phyloP scores from a whole-genome alignment of 2,113 vertebrate species.

The Loxodonta africana region DNA sequence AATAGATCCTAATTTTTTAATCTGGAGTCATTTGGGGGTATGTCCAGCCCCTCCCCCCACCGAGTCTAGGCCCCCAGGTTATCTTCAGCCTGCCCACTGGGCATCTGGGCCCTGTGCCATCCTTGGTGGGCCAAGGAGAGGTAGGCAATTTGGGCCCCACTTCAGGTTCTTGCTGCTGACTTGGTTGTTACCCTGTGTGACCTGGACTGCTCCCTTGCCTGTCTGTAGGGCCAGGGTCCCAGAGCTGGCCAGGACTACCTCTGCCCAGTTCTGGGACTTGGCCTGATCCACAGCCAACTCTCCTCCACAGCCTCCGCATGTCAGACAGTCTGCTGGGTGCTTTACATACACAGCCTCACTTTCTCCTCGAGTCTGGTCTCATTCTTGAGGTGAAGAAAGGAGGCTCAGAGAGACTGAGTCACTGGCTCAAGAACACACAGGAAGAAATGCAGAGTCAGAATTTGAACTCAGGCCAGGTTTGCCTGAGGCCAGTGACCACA shows the following conservation, averaged over 20 bases:
- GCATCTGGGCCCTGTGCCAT: neutral
- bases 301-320: neutral
- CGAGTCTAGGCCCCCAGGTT: too few relatives aligned
- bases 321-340: too few relatives aligned
- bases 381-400: neutral
- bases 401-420: neutral
- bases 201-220: neutral
- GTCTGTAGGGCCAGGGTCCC: neutral
- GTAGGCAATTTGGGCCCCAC: neutral
- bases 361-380: neutral
- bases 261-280: neutral
- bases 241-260: neutral
- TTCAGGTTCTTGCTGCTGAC: neutral
- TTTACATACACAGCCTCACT: neutral
- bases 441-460: neutral
- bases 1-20: slow-evolving; percentile 9
- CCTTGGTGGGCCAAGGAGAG: neutral
- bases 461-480: neutral
- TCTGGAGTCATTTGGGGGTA: neutral
- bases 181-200: neutral
- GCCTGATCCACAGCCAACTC: neutral
- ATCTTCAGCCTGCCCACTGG: neutral
- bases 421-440: neutral
- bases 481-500: neutral
- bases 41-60: neutral